Conservation (phyloP, 2,888 invertebrate species). For the Unio pictorum region DNA sequence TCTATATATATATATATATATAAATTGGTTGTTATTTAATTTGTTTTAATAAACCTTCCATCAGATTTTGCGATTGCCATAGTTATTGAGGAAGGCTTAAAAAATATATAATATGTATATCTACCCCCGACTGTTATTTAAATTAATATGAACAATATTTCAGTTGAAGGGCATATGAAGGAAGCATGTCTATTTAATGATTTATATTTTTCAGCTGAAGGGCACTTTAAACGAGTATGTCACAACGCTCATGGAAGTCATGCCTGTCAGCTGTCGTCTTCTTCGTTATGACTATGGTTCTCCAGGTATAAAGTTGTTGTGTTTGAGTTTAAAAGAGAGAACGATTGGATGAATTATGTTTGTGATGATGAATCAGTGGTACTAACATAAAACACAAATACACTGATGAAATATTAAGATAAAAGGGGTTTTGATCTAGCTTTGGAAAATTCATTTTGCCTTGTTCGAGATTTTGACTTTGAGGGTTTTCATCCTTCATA, state of each 20-base stretch:
- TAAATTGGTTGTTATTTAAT: neutral
- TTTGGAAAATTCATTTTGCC: too few species aligned
- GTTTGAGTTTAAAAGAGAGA: too few species aligned
- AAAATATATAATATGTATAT: neutral
- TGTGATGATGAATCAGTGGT: too few species aligned
- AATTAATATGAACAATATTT: neutral
- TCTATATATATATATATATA: too few species aligned
- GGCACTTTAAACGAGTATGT: conserved; percentile 86
- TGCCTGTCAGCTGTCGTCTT: conserved; percentile 97
- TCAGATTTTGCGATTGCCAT: too few species aligned
- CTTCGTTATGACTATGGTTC: conserved; percentile 95
- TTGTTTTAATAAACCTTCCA: neutral
- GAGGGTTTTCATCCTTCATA: too few species aligned
- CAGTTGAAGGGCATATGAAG: neutral
- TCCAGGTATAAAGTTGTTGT: conserved; percentile 77
- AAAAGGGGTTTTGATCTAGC: too few species aligned
- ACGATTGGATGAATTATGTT: too few species aligned
- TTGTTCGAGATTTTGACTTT: too few species aligned
- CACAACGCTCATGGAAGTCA: conserved; percentile 89
- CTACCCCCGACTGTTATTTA: neutral
- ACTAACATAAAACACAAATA: too few species aligned
- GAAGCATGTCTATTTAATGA: neutral
- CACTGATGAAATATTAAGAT: too few species aligned
- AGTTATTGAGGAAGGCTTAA: too few species aligned
- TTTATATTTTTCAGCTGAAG: conserved; percentile 77